These are phyloP conservation scores for Xylocopa sonorina DNA, from an alignment of 1,140 invertebrate species.

Conservation along the genomic window DNA sequence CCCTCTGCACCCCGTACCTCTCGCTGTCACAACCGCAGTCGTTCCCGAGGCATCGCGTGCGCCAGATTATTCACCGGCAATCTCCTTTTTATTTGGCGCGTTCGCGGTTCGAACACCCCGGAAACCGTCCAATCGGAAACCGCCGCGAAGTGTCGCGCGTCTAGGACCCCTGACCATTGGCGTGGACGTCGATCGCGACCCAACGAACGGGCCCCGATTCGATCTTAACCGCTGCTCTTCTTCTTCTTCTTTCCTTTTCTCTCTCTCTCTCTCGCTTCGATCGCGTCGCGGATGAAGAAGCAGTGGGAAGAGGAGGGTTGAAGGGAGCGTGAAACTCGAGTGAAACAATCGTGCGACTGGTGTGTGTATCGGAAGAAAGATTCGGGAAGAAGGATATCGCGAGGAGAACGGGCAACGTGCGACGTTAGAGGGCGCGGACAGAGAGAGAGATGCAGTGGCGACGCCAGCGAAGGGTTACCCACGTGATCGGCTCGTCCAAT, in stretches of 20 bases:
- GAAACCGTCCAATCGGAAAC: not conserved
- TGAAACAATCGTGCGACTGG: not conserved
- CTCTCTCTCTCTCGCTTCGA: not conserved
- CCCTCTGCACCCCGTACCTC: constrained; percentile 46
- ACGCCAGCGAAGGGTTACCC: constrained; percentile 75
- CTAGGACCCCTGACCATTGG: too few species aligned
- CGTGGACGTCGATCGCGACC: too few species aligned
- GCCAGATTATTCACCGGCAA: constrained; percentile 57
- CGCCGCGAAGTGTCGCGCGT: not conserved
- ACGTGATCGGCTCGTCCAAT: constrained; percentile 81
- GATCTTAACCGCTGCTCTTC: not conserved
- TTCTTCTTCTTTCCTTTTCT: not conserved
- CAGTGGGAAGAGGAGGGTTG: not conserved
- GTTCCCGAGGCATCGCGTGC: constrained; percentile 67
- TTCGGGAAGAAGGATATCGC: not conserved
- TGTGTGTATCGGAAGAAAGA: not conserved
- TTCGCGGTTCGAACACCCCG: not conserved
- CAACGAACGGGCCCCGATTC: too few species aligned
- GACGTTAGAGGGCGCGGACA: not conserved
- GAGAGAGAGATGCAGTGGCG: constrained; percentile 80
- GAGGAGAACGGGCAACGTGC: not conserved
- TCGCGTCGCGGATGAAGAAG: too few species aligned
- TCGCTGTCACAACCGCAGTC: constrained; percentile 64
- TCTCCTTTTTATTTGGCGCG: constrained; percentile 35
- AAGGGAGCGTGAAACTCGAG: not conserved